These are phyloP conservation scores for Catocala fraxini DNA, from an alignment of 2,888 invertebrate genomes.

Conservation along the genomic window DNA sequence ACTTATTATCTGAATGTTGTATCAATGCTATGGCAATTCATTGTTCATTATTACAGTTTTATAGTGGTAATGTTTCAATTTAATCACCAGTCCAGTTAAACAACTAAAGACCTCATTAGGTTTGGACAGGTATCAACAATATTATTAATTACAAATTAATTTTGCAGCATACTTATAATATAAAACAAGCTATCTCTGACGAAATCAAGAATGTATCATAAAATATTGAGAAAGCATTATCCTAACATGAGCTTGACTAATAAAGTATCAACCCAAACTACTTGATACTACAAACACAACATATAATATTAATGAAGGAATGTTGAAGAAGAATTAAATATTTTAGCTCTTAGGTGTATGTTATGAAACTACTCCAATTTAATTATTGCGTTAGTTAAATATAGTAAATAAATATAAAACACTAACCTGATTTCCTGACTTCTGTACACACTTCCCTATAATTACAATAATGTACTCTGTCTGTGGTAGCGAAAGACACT, in stretches of 20 bases:
- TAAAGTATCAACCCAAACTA: neutral
- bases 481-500: too few relatives aligned
- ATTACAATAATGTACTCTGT: too few relatives aligned
- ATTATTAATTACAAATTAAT: neutral
- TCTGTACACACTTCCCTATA: slow-evolving; percentile 36
- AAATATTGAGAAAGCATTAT: neutral
- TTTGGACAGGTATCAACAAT: neutral
- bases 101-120: neutral
- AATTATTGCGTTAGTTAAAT: neutral
- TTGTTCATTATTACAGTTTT: too few relatives aligned
- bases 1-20: too few relatives aligned
- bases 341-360: neutral
- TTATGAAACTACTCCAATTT: neutral
- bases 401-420: slow-evolving; percentile 28
- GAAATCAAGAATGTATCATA: neutral
- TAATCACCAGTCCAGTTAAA: neutral
- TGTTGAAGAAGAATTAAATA: neutral
- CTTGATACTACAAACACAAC: neutral
- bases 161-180: neutral
- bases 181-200: too few relatives aligned
- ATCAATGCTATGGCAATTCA: too few relatives aligned
- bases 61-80: too few relatives aligned
- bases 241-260: neutral
- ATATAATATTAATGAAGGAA: neutral
- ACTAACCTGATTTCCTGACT: slow-evolving; percentile 64